These are phyloP conservation scores for Fabriciana adippe DNA, from an alignment of 2,888 invertebrate genomes.

Conservation along the genomic window DNA sequence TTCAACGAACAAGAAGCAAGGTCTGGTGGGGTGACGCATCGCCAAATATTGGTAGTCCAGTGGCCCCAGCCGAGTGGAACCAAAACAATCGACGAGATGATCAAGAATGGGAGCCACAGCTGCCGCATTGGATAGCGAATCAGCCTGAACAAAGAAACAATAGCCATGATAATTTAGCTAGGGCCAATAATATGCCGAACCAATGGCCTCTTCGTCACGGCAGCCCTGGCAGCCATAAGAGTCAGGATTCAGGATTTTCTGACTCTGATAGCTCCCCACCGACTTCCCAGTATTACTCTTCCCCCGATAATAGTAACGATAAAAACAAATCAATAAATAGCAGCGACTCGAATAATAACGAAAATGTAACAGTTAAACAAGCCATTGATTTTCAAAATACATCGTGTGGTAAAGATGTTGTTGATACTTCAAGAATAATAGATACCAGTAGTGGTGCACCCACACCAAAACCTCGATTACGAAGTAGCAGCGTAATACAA, in stretches of 20 bases:
- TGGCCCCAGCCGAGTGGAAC: constrained; percentile 63
- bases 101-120: constrained; percentile 76
- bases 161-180: constrained; percentile 65
- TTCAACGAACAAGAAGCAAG: constrained; percentile 85
- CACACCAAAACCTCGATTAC: constrained; percentile 68
- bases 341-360: constrained; percentile 75
- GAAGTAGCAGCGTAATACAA: constrained; percentile 78
- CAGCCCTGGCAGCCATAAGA: constrained; percentile 85
- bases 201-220: constrained; percentile 77
- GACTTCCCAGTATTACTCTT: constrained; percentile 68
- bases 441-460: constrained; percentile 54
- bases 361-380: constrained; percentile 74
- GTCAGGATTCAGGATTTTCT: constrained; percentile 91
- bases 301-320: constrained; percentile 57
- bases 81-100: constrained; percentile 62
- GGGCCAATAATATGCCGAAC: constrained; percentile 62
- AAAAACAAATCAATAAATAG: constrained; percentile 70
- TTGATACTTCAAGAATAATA: constrained; percentile 55
- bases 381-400: constrained; percentile 70
- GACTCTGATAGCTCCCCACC: constrained; percentile 88
- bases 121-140: constrained; percentile 79
- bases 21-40: constrained; percentile 85
- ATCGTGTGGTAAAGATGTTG: constrained; percentile 57
- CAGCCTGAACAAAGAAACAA: constrained; percentile 70
- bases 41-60: constrained; percentile 69